A percentile compares a stretch with the other conserved stretches of the same genome.
Conservation (phyloP, 2,888 invertebrate species). For the Pseudolycoriella hygida region DNA sequence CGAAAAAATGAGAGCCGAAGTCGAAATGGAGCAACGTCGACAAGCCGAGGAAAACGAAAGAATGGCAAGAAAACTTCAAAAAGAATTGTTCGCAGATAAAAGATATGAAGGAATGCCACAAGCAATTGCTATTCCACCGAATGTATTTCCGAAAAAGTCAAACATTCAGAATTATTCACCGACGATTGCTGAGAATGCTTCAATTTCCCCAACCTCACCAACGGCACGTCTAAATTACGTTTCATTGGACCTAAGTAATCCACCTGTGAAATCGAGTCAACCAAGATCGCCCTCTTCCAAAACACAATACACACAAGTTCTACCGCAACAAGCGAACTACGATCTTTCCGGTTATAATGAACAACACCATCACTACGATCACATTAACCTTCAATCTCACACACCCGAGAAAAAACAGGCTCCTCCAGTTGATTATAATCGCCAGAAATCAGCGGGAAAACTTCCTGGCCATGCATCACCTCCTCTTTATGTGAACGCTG, state of each 20-base stretch:
- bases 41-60: constrained; percentile 35
- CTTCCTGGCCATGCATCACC: too few relatives aligned
- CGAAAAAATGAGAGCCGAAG: constrained; percentile 40
- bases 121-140: constrained; percentile 8
- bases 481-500: too few relatives aligned
- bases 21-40: constrained; percentile 31
- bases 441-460: too few relatives aligned
- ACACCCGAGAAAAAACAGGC: constrained; percentile 10
- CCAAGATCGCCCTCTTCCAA: constrained; percentile 2
- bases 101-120: not conserved
- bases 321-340: constrained; percentile 4
- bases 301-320: constrained; percentile 8
- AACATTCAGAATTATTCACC: not conserved
- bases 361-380: constrained; percentile 5
- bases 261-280: constrained; percentile 5
- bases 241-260: constrained; percentile 8
- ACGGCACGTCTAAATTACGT: constrained; percentile 10
- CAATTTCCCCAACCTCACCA: constrained; percentile 5
- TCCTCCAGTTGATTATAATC: not conserved
- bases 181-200: not conserved
- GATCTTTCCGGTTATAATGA: not conserved
- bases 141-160: too few relatives aligned
- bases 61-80: constrained; percentile 34
- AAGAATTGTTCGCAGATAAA: constrained; percentile 12
- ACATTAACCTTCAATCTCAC: constrained; percentile 11